These are phyloP conservation scores for Caenorhabditis virilis DNA, from an alignment of 2,888 invertebrate genomes.

Conservation along the genomic window DNA sequence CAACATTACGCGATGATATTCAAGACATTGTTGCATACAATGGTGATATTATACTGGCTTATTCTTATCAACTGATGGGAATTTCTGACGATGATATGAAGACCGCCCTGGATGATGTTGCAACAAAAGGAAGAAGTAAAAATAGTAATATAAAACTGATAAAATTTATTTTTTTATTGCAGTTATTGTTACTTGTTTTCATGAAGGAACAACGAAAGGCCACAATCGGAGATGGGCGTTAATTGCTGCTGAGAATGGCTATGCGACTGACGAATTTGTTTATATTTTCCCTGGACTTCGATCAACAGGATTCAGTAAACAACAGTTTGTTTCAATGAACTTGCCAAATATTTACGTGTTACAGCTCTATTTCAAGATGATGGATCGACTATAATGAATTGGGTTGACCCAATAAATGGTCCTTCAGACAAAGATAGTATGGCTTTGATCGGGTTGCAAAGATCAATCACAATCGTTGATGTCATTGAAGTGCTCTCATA, in stretches of 20 bases:
- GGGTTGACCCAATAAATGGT: conserved; percentile 10
- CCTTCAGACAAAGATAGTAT: conserved; percentile 26
- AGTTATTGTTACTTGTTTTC: conserved; percentile 35
- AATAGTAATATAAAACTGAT: too few relatives aligned
- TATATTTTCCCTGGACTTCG: conserved; percentile 53
- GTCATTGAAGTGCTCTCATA: conserved; percentile 10
- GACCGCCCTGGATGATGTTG: conserved; percentile 17
- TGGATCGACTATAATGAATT: not conserved
- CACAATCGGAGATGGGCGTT: conserved; percentile 26
- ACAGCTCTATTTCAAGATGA: not conserved
- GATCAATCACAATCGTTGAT: conserved; percentile 31
- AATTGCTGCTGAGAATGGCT: conserved; percentile 41
- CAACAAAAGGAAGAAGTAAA: conserved; percentile 30
- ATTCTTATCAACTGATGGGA: conserved; percentile 19
- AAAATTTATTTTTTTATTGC: not conserved
- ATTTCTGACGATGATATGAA: conserved; percentile 25
- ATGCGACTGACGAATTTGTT: conserved; percentile 56
- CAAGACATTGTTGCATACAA: conserved; percentile 29
- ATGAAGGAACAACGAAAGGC: conserved; percentile 27
- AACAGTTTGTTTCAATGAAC: not conserved
- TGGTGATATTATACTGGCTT: conserved; percentile 21
- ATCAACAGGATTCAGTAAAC: conserved; percentile 33
- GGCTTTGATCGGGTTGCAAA: conserved; percentile 26
- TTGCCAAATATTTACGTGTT: not conserved
- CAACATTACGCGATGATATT: conserved; percentile 45